These are phyloP conservation scores for Cynoglossus semilaevis DNA, from an alignment of 2,113 vertebrate genomes.

Conservation along the genomic window DNA sequence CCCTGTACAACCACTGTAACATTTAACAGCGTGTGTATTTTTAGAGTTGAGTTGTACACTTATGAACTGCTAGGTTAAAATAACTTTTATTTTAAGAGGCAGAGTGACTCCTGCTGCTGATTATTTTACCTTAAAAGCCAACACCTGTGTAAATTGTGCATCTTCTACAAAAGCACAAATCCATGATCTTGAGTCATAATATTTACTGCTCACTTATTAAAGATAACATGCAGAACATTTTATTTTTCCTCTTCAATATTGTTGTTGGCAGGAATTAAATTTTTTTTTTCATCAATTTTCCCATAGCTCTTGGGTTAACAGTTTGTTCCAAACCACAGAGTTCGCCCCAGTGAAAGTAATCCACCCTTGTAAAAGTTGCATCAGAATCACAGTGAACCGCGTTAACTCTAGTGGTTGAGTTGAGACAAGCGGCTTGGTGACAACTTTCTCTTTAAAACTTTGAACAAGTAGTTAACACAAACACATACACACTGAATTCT, in stretches of 20 bases:
- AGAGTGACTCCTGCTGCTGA: no score
- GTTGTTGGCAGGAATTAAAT: conserved; percentile 10
- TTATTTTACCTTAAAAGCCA: no score
- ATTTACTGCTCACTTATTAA: not conserved
- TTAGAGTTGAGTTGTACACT: conserved; percentile 1
- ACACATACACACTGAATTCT: no score
- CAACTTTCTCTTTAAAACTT: not conserved
- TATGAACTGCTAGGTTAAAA: not conserved
- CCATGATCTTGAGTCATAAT: not conserved
- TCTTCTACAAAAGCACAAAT: not conserved
- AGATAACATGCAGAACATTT: conserved; percentile 14
- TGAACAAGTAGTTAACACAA: not conserved
- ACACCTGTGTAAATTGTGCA: not conserved
- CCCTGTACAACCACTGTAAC: conserved; percentile 17
- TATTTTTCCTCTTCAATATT: conserved; percentile 11
- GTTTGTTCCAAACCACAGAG: conserved; percentile 16
- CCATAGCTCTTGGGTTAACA: not conserved
- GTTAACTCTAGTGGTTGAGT: not conserved
- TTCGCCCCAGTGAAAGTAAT: conserved; percentile 6
- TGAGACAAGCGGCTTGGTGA: conserved; percentile 9
- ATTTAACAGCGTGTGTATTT: conserved; percentile 28
- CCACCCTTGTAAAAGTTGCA: conserved; percentile 23
- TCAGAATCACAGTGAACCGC: conserved; percentile 7
- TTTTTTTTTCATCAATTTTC: conserved; percentile 30
- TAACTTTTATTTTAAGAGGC: not conserved